These are phyloP conservation scores for Machimus atricapillus DNA, from an alignment of 2,888 invertebrate genomes.

Conservation along the genomic window DNA sequence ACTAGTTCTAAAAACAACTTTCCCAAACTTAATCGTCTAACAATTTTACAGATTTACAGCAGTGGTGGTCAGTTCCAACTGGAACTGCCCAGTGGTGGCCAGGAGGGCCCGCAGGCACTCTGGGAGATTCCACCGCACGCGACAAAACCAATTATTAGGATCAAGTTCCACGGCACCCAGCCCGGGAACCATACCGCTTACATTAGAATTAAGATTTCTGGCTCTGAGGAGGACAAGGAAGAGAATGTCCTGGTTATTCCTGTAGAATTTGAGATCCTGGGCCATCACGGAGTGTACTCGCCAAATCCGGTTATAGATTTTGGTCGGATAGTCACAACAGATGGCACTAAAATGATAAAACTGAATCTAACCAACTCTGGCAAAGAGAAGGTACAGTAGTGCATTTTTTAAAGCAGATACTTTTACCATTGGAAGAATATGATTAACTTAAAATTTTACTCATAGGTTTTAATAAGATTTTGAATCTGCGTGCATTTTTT, in stretches of 20 bases:
- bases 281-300: conserved; percentile 76
- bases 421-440: background rate
- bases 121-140: conserved; percentile 93
- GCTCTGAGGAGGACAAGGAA: conserved; percentile 38
- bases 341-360: conserved; percentile 68
- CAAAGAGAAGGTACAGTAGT: conserved; percentile 43
- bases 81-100: conserved; percentile 79
- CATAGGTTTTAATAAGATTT: too few relatives aligned
- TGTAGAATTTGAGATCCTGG: conserved; percentile 81
- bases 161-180: conserved; percentile 78
- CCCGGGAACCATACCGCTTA: conserved; percentile 87
- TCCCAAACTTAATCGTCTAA: background rate
- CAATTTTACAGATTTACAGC: conserved; percentile 71
- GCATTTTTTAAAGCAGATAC: background rate
- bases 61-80: conserved; percentile 91
- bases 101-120: conserved; percentile 79
- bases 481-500: too few relatives aligned
- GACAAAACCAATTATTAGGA: conserved; percentile 85
- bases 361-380: conserved; percentile 55
- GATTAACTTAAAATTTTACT: too few relatives aligned
- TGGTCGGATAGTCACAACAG: conserved; percentile 77
- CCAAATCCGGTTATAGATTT: conserved; percentile 82
- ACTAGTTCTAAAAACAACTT: background rate
- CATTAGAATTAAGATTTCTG: conserved; percentile 67
- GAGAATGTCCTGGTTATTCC: conserved; percentile 73